Percentiles rank a stretch among this genome's conserved stretches.
Conservation (phyloP, 2,888 invertebrate species). For the Marronus borbonicus region DNA sequence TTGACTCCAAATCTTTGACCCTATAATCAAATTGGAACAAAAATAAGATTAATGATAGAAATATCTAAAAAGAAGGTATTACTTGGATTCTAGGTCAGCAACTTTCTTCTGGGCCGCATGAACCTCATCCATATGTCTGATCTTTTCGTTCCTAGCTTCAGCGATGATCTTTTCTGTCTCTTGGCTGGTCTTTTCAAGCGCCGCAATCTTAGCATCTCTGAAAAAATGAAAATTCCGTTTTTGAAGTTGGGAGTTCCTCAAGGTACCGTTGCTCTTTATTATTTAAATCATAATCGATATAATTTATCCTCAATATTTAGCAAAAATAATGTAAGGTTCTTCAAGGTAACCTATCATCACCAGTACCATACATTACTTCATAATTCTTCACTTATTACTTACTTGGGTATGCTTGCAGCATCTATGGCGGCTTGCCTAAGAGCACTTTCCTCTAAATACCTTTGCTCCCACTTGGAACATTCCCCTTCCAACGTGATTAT, state of each 20-base stretch:
- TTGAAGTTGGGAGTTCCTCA: neutral
- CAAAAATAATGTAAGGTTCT: no score
- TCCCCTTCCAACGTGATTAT: slow-evolving; percentile 85
- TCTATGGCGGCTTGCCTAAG: slow-evolving; percentile 86
- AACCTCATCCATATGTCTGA: slow-evolving; percentile 91
- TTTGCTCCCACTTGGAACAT: slow-evolving; percentile 89
- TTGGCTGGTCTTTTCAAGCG: slow-evolving; percentile 85
- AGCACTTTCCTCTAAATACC: slow-evolving; percentile 87
- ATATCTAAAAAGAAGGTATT: slow-evolving; percentile 53
- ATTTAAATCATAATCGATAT: neutral
- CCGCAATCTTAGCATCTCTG: slow-evolving; percentile 89
- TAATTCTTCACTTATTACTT: slow-evolving; percentile 57
- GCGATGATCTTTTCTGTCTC: slow-evolving; percentile 89
- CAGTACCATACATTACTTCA: no score
- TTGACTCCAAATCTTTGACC: slow-evolving; percentile 89
- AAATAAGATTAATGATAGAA: slow-evolving; percentile 14
- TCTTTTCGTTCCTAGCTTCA: slow-evolving; percentile 88
- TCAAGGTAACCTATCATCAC: no score
- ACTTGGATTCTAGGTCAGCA: slow-evolving; percentile 90
- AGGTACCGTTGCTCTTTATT: neutral
- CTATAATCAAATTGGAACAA: slow-evolving; percentile 65
- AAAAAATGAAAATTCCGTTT: slow-evolving; percentile 45
- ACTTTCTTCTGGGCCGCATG: slow-evolving; percentile 88
- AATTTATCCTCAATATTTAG: no score
- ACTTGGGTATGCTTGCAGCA: slow-evolving; percentile 84